Evolutionary conservation across 2,888 invertebrate genomes (phyloP).

Genomic region (Pollenia labialis): DNA sequence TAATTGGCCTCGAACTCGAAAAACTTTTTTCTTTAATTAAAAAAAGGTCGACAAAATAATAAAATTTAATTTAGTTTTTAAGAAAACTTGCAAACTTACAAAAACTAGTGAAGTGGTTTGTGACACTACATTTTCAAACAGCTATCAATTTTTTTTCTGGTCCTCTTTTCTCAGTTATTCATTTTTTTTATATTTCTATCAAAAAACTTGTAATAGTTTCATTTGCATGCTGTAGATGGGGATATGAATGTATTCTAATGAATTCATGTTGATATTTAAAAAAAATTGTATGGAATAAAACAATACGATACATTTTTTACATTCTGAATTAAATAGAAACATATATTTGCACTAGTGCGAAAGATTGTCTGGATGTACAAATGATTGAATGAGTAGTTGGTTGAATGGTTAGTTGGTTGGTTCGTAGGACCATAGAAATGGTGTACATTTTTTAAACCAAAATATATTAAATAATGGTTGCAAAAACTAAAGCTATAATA

Average conservation of each 20-base stretch:
- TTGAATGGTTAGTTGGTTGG: background rate
- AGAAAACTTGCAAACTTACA: too few species aligned
- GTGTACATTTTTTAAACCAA: background rate
- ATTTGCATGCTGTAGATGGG: background rate
- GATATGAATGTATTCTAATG: conserved; percentile 1
- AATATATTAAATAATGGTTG: too few species aligned
- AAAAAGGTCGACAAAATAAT: too few species aligned
- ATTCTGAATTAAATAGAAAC: background rate
- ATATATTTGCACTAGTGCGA: too few species aligned
- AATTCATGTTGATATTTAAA: conserved; percentile 9
- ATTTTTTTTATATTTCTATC: background rate
- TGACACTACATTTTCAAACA: too few species aligned
- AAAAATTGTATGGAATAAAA: background rate
- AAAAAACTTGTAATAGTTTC: background rate
- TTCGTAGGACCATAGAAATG: background rate
- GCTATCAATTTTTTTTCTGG: too few species aligned
- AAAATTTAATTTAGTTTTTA: too few species aligned
- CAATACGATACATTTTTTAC: background rate
- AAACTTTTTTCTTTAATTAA: too few species aligned
- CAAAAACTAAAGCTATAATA: too few species aligned
- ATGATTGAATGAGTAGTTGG: background rate
- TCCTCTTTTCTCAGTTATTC: background rate
- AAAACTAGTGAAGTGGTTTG: too few species aligned
- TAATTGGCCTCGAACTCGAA: too few species aligned
- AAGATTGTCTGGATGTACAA: background rate